Conservation (phyloP, 2,888 invertebrate genomes). For the Microplitis manilae region DNA sequence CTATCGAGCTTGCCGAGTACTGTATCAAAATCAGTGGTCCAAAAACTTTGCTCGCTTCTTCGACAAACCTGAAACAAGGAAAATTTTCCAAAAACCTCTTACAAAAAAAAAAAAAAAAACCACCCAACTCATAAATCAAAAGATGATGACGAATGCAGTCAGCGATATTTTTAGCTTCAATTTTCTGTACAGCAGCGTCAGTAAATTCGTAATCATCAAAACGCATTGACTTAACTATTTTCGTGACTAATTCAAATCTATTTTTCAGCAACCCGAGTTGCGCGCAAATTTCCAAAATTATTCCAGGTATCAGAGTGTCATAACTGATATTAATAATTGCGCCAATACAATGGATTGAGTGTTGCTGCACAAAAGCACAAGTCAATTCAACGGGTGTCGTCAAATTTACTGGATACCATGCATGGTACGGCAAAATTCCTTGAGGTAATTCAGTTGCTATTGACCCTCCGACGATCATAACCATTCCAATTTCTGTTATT, state of each 20-base stretch:
- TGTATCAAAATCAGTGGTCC: constrained; percentile 14
- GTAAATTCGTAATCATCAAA: not conserved
- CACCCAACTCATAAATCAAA: constrained; percentile 31
- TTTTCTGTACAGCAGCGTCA: constrained; percentile 8
- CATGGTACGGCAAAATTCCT: constrained; percentile 38
- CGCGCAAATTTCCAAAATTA: not conserved
- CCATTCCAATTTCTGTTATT: constrained; percentile 36
- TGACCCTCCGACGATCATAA: not conserved
- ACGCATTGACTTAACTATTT: not conserved
- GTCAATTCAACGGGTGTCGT: constrained; percentile 27
- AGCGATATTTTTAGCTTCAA: not conserved
- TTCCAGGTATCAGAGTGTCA: constrained; percentile 13
- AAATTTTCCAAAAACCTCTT: not conserved
- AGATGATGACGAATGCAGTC: constrained; percentile 44
- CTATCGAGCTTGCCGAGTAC: constrained; percentile 19
- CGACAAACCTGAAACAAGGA: constrained; percentile 11
- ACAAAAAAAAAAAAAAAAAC: not conserved
- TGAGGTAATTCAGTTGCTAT: constrained; percentile 16
- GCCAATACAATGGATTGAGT: constrained; percentile 30
- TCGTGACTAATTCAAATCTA: not conserved
- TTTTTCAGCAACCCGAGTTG: constrained; percentile 9
- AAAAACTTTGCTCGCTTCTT: constrained; percentile 16
- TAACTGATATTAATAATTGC: not conserved
- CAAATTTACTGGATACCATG: constrained; percentile 43
- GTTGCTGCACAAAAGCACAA: constrained; percentile 43